Percentiles rank a stretch among this genome's conserved stretches.
phyloP scores from a whole-genome alignment of 2,113 vertebrate species.

The Gadus macrocephalus region DNA sequence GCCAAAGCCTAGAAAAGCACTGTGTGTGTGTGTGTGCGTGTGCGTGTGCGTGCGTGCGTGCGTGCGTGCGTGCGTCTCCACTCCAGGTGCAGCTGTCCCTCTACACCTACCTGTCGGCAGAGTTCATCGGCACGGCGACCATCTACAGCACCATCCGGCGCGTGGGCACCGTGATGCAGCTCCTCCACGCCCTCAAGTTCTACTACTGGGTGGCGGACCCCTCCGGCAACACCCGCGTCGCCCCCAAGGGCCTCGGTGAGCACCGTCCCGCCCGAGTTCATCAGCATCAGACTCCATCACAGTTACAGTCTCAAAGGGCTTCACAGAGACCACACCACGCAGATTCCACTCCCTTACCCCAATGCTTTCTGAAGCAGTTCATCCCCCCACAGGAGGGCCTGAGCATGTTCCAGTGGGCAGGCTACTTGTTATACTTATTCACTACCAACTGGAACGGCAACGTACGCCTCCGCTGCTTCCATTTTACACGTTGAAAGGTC shows the following conservation, averaged over 20 bases:
- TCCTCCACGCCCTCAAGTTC: slow-evolving; percentile 94
- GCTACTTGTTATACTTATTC: too few relatives aligned
- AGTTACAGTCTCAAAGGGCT: too few relatives aligned
- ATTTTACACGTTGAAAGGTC: too few relatives aligned
- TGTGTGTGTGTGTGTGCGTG: not conserved
- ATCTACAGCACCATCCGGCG: slow-evolving; percentile 94
- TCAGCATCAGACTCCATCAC: too few relatives aligned
- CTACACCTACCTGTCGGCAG: slow-evolving; percentile 93
- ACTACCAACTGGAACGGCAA: too few relatives aligned
- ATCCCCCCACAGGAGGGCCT: too few relatives aligned
- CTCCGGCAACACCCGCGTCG: slow-evolving; percentile 82
- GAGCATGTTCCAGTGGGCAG: too few relatives aligned
- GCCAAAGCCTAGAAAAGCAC: not conserved
- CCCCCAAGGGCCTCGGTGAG: slow-evolving; percentile 89
- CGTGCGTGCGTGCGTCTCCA: not conserved
- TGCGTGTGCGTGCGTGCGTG: not conserved
- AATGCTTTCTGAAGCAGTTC: too few relatives aligned
- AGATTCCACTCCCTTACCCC: too few relatives aligned
- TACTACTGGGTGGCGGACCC: slow-evolving; percentile 96
- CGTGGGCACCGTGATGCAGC: slow-evolving; percentile 91
- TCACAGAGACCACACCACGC: too few relatives aligned
- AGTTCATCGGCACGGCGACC: slow-evolving; percentile 93
- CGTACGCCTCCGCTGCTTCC: too few relatives aligned
- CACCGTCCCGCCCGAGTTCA: slow-evolving; percentile 2
- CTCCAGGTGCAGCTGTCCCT: slow-evolving; percentile 88